Evolutionary conservation across 1,140 invertebrate species (phyloP), one percentile per base, ranked within the genome.

Genomic region (Drosophila aff.): DNA sequence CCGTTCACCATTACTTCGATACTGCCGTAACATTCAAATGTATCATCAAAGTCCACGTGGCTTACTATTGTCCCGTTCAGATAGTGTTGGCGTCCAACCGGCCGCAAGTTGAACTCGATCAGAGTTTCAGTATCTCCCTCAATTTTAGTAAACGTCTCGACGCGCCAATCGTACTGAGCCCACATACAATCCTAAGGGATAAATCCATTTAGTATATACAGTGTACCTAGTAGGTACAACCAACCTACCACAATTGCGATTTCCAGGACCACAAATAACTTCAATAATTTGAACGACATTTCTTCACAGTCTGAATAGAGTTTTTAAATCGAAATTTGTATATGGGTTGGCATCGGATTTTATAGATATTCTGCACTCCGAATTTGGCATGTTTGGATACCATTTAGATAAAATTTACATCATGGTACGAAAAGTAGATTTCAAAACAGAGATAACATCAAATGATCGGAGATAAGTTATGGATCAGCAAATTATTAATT

Each of bases 11-110:
- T 4, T 26, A n/a, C 38, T 11, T 23, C 21, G 4, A 40, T 0
- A 2, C 3, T 1, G 2, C 1, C 7, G 21, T 0, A 0, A 0
- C 40, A 0, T 1, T 40, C 33, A 16, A 16, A 55, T 3, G 53
- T 40, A 11, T 55, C 21, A 26, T 55, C 53, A 6, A 55, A 7
- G 36, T 55, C 53, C 33, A 40, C 33, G 21, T 55, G 53, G 15
- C 0, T 40, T 3, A 23, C 4, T 10, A 38, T 11, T 10, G 53
- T 40, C 21, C 53, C 33, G 15, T 55, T 55, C 15, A 55, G 9
- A 3, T 26, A n/a, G 15, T 16, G 53, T 0, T 55, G 21, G 1
- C 53, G 53, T 11, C 53, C 53, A 11, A 55, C 2, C 3, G 38
- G 15, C 21, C 33, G 21, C 4, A 23, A 11, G 21, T 57, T 23